A percentile compares a stretch with the other conserved stretches of the same genome.
Evolutionary conservation across 2,113 vertebrate species (phyloP).

Genomic region (Nibea albiflora): DNA sequence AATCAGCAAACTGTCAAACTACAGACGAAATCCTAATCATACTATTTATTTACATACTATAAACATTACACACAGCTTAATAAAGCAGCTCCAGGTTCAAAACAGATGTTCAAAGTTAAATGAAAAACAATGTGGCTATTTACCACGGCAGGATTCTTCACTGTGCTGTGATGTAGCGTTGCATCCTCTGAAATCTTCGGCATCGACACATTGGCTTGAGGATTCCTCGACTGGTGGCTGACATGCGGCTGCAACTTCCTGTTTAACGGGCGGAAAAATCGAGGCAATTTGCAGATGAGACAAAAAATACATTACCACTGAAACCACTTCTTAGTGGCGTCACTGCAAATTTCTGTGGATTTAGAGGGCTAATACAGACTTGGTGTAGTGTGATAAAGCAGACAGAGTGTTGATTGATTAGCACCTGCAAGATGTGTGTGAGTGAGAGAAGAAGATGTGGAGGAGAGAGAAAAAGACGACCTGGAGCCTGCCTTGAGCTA

Average conservation of each 20-base stretch:
- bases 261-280: slow-evolving; percentile 50
- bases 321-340: neutral
- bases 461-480: neutral
- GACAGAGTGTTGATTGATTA: slow-evolving; percentile 27
- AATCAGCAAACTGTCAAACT: neutral
- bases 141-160: slow-evolving; percentile 79
- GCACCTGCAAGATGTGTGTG: neutral
- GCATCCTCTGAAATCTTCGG: slow-evolving; percentile 75
- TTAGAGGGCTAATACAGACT: neutral
- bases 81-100: neutral
- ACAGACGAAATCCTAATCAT: neutral
- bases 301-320: neutral
- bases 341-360: neutral
- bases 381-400: neutral
- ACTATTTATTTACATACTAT: neutral
- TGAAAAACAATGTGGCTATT: slow-evolving; percentile 16
- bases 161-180: slow-evolving; percentile 67
- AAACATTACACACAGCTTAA: neutral
- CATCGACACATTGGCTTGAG: slow-evolving; percentile 65
- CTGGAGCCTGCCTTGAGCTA: neutral
- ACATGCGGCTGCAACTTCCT: slow-evolving; percentile 80
- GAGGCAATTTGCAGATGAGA: neutral
- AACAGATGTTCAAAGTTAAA: neutral
- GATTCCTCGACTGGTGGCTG: slow-evolving; percentile 69
- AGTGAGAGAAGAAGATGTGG: neutral